Evolutionary conservation across 1,140 invertebrate genomes (phyloP), one percentile per base, ranked within the genome.

Genomic region (Bombus confusus): DNA sequence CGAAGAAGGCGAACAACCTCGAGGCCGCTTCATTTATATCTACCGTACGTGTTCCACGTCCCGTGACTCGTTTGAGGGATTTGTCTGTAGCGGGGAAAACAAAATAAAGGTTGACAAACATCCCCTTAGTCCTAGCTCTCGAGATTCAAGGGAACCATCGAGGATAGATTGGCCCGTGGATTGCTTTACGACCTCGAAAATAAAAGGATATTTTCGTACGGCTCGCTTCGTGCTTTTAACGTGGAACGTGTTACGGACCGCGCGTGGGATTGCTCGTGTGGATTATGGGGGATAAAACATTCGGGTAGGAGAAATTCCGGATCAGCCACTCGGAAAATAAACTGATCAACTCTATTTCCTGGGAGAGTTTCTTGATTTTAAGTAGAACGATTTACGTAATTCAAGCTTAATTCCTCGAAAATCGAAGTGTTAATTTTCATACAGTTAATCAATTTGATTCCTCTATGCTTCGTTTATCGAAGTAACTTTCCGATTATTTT

Each of bases 61-160:
- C 39, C 39, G 39, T 28, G 39, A 31, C 47, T 72, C 68, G 74
- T 83, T 68, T 37, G 43, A 28, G 52, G 83, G 83, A 73, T 80
- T 80, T 79, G 52, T 72, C 76, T 59, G 31, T 59, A 41, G 37
- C 41, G 31, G 41, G 25, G 37, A 59, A 78, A 73, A 80, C 41
- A 62, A 72, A 80, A 80, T 52, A 85, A 80, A 85, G 41, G 68
- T 85, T 64, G 83, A 85, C 77, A 73, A 80, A 80, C 71, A 62
- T 18, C 68, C 68, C 31, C 5, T 77, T 62, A 41, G 52, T 15
- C 75, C 31, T 73, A 8, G 57, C 66, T n/a, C 66, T n/a, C 57
- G 76, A 64, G 68, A 43, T 37, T 37, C 52, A 15, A 43, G 72
- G 28, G 39, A 41, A 28, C 22, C 37, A 62, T 22, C 57, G 25